Evolutionary conservation across 37 sponge, comb jelly and placozoan species (phyloP), one percentile per base, ranked within the genome.

Genomic region (Hormiphora californensis): DNA sequence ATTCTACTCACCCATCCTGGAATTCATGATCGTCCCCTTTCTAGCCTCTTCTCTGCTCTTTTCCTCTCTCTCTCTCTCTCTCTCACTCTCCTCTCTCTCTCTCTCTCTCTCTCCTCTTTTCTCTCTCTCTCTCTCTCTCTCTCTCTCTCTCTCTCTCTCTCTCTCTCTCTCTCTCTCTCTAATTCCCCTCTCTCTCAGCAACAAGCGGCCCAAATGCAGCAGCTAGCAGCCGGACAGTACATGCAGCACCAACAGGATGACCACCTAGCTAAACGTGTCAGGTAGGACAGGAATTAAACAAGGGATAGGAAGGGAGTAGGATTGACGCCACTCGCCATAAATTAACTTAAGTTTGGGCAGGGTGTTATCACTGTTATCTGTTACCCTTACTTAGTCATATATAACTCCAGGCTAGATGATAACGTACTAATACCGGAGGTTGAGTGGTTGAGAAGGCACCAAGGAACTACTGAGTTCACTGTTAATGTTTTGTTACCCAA

Each of bases 141-240:
- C 0, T 32, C 8, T 33, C 32, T 63, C 32, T 21, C 67, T 32
- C 4, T 0, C 34, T 32, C 31, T 1, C 34, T 21, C 0, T 21
- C 67, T 1, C 33, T 1, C 32, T 33, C 1, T 27, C 67, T 21
- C 34, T 8, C 32, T 21, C 33, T 30, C 0, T 32, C 31, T 2
- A 28, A 32, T 32, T 27, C 33, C 31, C 0, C 67, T 38, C 38
- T 19, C 33, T 32, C 37, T 32, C 38, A 65, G 67, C 67, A 65
- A 65, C 67, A 65, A 65, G 67, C 67, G 35, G 67, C 67, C 34
- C 67, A 65, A 1, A 65, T 65, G 67, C 67, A 65, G 37, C 67
- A n/a, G n/a, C n/a, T n/a, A n/a, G n/a, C n/a, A n/a, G n/a, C n/a
- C n/a, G n/a, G n/a, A n/a, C n/a, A n/a, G n/a, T n/a, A n/a, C n/a